Evolutionary conservation across 1,140 invertebrate species (phyloP).

Genomic region (Octopus sinensis): DNA sequence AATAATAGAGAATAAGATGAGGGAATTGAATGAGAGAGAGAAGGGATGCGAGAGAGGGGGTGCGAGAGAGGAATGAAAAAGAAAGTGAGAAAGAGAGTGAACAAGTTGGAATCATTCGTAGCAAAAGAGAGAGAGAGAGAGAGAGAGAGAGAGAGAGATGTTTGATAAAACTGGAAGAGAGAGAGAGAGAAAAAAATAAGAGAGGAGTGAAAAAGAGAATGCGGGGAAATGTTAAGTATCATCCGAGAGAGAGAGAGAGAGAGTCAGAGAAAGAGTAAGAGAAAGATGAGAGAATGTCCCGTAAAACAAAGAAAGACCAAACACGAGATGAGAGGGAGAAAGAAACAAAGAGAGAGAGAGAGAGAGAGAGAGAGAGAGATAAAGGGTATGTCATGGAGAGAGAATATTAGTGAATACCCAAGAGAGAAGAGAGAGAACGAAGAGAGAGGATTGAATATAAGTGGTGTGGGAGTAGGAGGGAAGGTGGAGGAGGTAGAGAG

Average conservation of each 20-base stretch:
- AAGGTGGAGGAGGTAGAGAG: too few relatives aligned
- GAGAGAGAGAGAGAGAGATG: neutral
- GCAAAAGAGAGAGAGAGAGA: neutral
- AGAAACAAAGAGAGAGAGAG: too few relatives aligned
- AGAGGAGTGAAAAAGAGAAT: neutral
- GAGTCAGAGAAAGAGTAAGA: neutral
- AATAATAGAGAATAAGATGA: neutral
- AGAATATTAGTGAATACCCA: too few relatives aligned
- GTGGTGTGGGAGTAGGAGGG: too few relatives aligned
- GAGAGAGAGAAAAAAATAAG: neutral
- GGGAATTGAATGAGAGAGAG: neutral
- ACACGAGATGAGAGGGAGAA: too few relatives aligned
- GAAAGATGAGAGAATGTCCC: neutral
- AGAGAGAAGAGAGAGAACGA: too few relatives aligned
- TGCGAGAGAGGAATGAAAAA: neutral
- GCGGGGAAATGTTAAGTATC: neutral
- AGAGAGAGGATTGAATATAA: too few relatives aligned
- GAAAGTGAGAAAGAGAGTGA: neutral
- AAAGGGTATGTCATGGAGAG: too few relatives aligned
- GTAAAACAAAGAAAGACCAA: too few relatives aligned
- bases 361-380: too few relatives aligned
- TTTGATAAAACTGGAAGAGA: neutral
- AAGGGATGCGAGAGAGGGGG: neutral
- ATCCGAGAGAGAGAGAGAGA: neutral
- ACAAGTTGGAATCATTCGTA: neutral